Evolutionary conservation across 2,888 invertebrate genomes (phyloP), one percentile per base, ranked within the genome.

Genomic region (Drosophila neotestacea): DNA sequence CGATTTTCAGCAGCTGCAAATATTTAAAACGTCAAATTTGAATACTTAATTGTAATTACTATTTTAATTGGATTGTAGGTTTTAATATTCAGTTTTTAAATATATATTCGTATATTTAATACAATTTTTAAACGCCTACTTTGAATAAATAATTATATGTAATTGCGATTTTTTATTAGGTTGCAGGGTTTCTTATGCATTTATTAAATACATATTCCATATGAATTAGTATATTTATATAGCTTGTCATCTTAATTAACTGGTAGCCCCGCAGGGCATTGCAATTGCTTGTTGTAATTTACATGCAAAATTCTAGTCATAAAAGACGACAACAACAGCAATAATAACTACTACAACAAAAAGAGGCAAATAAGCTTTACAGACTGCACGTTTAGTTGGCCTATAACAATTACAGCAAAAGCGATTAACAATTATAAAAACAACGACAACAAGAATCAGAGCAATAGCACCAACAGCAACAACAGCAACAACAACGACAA

Each of bases 321-420:
- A 63, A 73, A 78, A 62, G 47, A 55, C 52, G 59, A 44, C 46
- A 58, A 34, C 28, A 46, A 41, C n/a, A 72, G 11, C 6, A 39
- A 65, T 36, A 63, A 51, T 30, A 50, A 46, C 13, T 52, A 52
- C 11, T 48, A 42, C 6, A 16, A 2, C 13, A 61, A 44, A 32
- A 36, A 50, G 36, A 50, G 36, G 47, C 47, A 59, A 5, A 65
- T 30, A 64, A 62, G 52, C 42, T 58, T 66, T 46, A 42, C 56
- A 68, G 51, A 44, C 71, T 62, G 58, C 66, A 62, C 79, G 69
- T 71, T 85, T 71, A 77, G 88, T 73, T 79, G 83, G 69, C 61
- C 68, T 76, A 77, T 81, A 85, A 77, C 70, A 85, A 85, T 79
- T 80, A 83, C 79, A 76, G 65, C 66, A 66, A 73, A 68, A 79